A percentile compares a stretch with the other conserved stretches of the same genome.
phyloP scores from a whole-genome alignment of 2,113 vertebrate genomes.

The Takifugu flavidus region DNA sequence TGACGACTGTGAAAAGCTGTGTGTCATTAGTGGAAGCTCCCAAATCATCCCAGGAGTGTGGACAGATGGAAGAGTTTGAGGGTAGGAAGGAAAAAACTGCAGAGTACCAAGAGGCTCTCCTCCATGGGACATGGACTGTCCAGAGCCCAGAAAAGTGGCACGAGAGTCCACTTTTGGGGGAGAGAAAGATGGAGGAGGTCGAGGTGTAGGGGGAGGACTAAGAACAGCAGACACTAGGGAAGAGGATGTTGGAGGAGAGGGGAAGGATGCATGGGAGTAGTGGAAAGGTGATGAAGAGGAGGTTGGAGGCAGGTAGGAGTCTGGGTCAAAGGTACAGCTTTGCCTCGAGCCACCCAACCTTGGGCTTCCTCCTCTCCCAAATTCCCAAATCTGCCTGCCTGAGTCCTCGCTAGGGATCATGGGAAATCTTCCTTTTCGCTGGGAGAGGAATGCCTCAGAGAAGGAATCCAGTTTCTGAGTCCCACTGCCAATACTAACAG shows the following conservation, averaged over 20 bases:
- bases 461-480: constrained; percentile 79
- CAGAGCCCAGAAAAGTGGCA: background rate
- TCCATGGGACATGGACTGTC: constrained; percentile 32
- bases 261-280: constrained; percentile 40
- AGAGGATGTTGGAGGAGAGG: constrained; percentile 56
- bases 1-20: constrained; percentile 50
- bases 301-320: constrained; percentile 34
- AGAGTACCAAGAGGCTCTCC: constrained; percentile 38
- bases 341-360: constrained; percentile 22
- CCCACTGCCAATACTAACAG: constrained; percentile 8
- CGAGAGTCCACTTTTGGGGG: constrained; percentile 63
- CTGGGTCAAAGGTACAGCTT: constrained; percentile 51
- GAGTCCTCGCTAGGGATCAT: constrained; percentile 10
- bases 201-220: constrained; percentile 71
- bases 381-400: constrained; percentile 34
- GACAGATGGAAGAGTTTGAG: constrained; percentile 39
- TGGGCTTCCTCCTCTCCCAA: constrained; percentile 20
- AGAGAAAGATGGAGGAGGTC: constrained; percentile 64
- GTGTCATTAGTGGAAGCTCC: constrained; percentile 52
- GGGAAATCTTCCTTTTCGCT: constrained; percentile 41
- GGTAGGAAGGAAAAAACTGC: constrained; percentile 59
- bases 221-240: constrained; percentile 66
- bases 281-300: constrained; percentile 45
- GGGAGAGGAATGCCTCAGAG: constrained; percentile 72
- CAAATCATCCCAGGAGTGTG: constrained; percentile 44